These are phyloP conservation scores for Burhinus oedicnemus DNA, from an alignment of 2,113 vertebrate species.

Conservation along the genomic window DNA sequence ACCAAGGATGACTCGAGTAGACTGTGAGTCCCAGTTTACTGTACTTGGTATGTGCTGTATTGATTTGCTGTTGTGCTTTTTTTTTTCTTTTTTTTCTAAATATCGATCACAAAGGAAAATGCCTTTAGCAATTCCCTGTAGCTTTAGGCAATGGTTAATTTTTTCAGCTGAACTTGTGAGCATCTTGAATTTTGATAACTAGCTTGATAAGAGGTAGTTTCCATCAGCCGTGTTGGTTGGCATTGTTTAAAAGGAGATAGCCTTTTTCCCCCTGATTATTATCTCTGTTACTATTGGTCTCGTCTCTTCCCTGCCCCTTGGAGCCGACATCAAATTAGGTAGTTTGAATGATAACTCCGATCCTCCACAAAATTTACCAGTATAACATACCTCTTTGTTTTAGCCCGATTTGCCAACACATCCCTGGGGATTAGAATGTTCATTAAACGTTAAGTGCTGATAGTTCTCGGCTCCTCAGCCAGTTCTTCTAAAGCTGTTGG, in stretches of 20 bases:
- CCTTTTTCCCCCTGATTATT: background rate
- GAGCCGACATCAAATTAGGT: fast-evolving
- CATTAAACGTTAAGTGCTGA: fast-evolving
- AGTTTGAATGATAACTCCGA: background rate
- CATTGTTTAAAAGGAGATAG: background rate
- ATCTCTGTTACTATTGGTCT: background rate
- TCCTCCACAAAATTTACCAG: background rate
- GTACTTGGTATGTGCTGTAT: background rate
- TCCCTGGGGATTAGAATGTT: background rate
- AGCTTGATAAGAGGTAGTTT: background rate
- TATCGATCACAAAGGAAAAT: background rate
- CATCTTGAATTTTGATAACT: background rate
- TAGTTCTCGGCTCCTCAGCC: background rate
- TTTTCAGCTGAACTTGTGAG: background rate
- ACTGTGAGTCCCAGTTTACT: background rate
- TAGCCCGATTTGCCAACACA: background rate
- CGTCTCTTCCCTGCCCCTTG: background rate
- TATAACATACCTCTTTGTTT: fast-evolving
- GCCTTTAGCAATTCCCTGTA: background rate
- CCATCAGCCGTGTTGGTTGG: background rate
- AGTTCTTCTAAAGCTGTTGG: background rate
- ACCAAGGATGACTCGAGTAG: background rate
- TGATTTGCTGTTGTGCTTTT: background rate
- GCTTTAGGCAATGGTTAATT: background rate
- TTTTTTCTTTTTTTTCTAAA: fast-evolving